These are phyloP conservation scores for Bimastos eiseni DNA, from an alignment of 2,888 invertebrate genomes.

Conservation along the genomic window DNA sequence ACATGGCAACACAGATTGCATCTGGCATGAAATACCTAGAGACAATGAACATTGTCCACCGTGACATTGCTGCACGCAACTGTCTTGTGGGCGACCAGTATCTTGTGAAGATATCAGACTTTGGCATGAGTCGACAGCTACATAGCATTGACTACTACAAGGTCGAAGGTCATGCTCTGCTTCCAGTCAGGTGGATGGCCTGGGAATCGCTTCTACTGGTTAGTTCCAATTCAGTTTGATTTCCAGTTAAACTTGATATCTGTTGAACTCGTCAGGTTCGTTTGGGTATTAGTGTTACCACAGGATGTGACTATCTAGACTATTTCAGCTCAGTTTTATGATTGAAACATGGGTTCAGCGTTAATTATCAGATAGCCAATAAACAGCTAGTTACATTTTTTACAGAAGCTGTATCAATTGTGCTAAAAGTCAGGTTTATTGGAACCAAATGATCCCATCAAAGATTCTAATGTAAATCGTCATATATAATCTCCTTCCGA, in stretches of 20 bases:
- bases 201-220: constrained; percentile 78
- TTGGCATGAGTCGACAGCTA: constrained; percentile 61
- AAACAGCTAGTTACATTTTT: too few species aligned
- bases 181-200: constrained; percentile 87
- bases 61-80: constrained; percentile 84
- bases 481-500: too few species aligned
- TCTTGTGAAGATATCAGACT: constrained; percentile 65
- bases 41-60: constrained; percentile 84
- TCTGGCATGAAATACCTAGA: constrained; percentile 88
- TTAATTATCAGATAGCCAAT: too few species aligned
- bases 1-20: constrained; percentile 82
- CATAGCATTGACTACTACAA: constrained; percentile 76
- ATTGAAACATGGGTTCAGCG: background rate
- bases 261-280: background rate
- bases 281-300: background rate
- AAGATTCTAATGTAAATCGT: too few species aligned
- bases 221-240: constrained; percentile 31
- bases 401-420: too few species aligned
- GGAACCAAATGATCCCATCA: too few species aligned
- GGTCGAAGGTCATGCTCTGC: constrained; percentile 81
- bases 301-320: background rate
- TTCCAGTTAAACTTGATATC: background rate
- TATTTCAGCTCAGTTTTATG: background rate
- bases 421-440: too few species aligned
- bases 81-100: constrained; percentile 82